A percentile compares a stretch with the other conserved stretches of the same genome.
Conservation (phyloP, 2,888 invertebrate species). For the Nineta flava region DNA sequence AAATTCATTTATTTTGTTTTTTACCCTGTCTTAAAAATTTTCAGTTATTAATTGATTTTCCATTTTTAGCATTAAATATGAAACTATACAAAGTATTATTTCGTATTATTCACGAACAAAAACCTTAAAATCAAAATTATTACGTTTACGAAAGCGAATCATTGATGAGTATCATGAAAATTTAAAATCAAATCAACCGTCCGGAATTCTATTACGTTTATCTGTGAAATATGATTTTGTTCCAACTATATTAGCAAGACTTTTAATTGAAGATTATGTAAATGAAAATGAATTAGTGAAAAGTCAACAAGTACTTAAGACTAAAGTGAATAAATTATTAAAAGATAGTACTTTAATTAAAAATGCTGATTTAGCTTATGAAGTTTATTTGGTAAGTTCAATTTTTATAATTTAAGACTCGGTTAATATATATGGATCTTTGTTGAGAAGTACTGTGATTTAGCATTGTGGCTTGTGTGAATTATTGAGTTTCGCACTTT, state of each 20-base stretch:
- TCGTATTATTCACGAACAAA: conserved; percentile 48
- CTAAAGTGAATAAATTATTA: conserved; percentile 36
- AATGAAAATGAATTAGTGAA: conserved; percentile 18
- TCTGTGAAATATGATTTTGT: conserved; percentile 34
- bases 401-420: neutral
- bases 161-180: conserved; percentile 30
- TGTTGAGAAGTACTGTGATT: too few species aligned
- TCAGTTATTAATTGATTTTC: conserved; percentile 11
- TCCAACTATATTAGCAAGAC: conserved; percentile 40
- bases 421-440: conserved; percentile 9
- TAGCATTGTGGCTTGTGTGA: too few species aligned
- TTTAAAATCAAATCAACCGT: conserved; percentile 27
- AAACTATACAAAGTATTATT: conserved; percentile 54
- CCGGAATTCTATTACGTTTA: conserved; percentile 44
- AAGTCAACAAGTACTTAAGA: conserved; percentile 16
- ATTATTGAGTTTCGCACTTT: neutral
- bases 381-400: conserved; percentile 52
- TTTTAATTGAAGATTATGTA: conserved; percentile 37
- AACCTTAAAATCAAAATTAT: conserved; percentile 40
- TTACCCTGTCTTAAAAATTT: conserved; percentile 5
- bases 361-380: conserved; percentile 52
- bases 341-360: conserved; percentile 58
- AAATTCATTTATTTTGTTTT: too few species aligned
- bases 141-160: conserved; percentile 31
- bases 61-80: conserved; percentile 34